Percentiles rank a stretch among this genome's conserved stretches.
phyloP scores from a whole-genome alignment of 2,113 vertebrate genomes.

The Lepus timidus region DNA sequence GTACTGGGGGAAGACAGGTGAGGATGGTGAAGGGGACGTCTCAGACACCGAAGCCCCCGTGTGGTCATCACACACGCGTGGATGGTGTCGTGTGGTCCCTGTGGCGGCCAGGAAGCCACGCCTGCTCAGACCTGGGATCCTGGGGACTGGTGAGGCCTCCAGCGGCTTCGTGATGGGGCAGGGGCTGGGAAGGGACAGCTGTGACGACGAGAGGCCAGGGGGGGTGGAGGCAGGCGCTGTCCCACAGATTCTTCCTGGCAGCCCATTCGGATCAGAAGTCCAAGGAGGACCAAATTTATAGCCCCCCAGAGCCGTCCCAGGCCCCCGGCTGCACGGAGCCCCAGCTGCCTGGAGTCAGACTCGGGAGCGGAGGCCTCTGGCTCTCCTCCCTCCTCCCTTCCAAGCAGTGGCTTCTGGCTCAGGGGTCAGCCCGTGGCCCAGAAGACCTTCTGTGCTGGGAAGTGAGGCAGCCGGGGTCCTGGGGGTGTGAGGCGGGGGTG shows the following conservation, averaged over 20 bases:
- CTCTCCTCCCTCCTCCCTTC: not conserved
- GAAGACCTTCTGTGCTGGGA: slow-evolving; percentile 75
- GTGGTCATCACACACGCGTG: not conserved
- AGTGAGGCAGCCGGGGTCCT: not conserved
- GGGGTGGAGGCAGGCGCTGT: slow-evolving; percentile 40
- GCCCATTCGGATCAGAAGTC: not conserved
- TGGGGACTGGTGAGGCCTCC: not conserved
- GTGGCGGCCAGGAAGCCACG: not conserved
- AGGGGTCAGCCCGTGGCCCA: slow-evolving; percentile 66
- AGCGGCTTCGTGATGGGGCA: not conserved
- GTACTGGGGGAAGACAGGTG: not conserved
- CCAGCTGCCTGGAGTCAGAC: slow-evolving; percentile 53
- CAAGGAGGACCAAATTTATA: slow-evolving; percentile 75
- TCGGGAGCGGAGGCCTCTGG: not conserved
- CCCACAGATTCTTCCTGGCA: slow-evolving; percentile 63
- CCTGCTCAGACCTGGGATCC: not conserved
- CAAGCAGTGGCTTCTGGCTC: slow-evolving; percentile 47
- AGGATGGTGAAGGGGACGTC: not conserved
- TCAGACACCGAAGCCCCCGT: not conserved
- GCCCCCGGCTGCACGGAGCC: slow-evolving; percentile 52
- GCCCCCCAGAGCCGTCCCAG: slow-evolving; percentile 54
- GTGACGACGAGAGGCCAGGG: not conserved
- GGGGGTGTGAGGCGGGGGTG: not conserved
- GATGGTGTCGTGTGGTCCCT: not conserved
- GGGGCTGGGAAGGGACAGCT: not conserved